phyloP scores from a whole-genome alignment of 2,888 invertebrate species.

The Platerodrilus igneus region DNA sequence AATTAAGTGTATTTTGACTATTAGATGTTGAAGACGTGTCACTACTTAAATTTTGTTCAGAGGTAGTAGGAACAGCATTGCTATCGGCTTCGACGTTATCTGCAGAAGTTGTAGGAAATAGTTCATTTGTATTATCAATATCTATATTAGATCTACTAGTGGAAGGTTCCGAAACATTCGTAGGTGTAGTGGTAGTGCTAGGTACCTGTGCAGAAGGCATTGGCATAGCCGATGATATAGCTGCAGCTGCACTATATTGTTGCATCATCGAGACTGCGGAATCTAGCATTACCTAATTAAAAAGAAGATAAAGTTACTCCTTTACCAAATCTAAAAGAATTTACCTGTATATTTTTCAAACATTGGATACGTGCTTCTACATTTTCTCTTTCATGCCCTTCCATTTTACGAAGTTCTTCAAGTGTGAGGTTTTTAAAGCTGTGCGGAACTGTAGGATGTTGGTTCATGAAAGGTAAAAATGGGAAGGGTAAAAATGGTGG shows the following conservation, averaged over 20 bases:
- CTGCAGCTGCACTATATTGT: slow-evolving; percentile 76
- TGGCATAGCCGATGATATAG: slow-evolving; percentile 41
- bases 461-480: slow-evolving; percentile 54
- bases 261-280: slow-evolving; percentile 92
- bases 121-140: slow-evolving; percentile 1
- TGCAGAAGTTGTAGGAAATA: slow-evolving; percentile 6
- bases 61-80: slow-evolving; percentile 9
- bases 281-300: slow-evolving; percentile 79
- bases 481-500: slow-evolving; percentile 54
- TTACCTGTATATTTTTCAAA: slow-evolving; percentile 61
- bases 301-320: too few species aligned
- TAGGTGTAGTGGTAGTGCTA: slow-evolving; percentile 6
- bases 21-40: slow-evolving; percentile 13
- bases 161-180: slow-evolving; percentile 8
- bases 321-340: slow-evolving; percentile 3
- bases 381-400: slow-evolving; percentile 81
- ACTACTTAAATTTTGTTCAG: slow-evolving; percentile 4
- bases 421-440: slow-evolving; percentile 69
- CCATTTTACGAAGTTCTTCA: slow-evolving; percentile 83
- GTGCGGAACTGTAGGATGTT: slow-evolving; percentile 74
- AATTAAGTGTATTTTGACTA: slow-evolving; percentile 26
- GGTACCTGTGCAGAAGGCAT: slow-evolving; percentile 12
- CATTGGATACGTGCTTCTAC: slow-evolving; percentile 88
- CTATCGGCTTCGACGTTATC: slow-evolving; percentile 2
- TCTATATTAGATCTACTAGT: slow-evolving; percentile 10